Base-by-base conservation (phyloP, 1,140 invertebrate species). In the Scaptodrosophila lebanonensis region DNA sequence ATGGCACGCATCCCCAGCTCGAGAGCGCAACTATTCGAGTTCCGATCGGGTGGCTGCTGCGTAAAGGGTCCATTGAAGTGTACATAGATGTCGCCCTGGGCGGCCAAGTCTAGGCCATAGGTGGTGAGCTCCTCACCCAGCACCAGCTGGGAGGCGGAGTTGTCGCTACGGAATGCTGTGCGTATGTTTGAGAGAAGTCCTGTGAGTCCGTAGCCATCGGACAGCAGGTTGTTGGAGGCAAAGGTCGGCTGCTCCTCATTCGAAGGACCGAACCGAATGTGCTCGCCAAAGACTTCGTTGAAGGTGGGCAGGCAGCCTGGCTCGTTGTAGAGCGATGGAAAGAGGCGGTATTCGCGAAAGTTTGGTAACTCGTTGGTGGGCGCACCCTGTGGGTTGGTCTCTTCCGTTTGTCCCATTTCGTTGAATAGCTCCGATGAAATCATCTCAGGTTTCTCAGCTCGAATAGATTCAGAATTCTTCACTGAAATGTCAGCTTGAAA, bases 11-110 rank as follows among this genome's bases (percentile, higher is more conserved):
- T 77, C 1, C 73, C 73, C 40, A 79, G 22, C 45, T 79, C 73
- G 6, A 77, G 25, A 27, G 67, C 72, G 20, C 67, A 58, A 12
- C 60, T 50, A 27, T 61, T 61, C 1, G 63, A 58, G 27, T 25
- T 79, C 6, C 73, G 56, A 0, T 39, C 44, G 0, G 73, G 51
- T 4, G 75, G 56, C 4, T 73, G 51, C 20, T 38, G 52, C 12
- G 73, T 79, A 2, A 79, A 68, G 4, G 73, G 73, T 2, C 73
- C 75, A 43, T 79, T 79, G 32, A 79, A 82, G 12, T 79, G 64
- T 3, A 79, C 75, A 36, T 79, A 82, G 33, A 79, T 79, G 15
- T 79, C 73, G 3, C 68, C 73, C 15, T 66, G 59, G 20, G 64
- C 52, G 9, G 68, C 45, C 56, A 79, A n/a, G 20, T 79, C 75